phyloP scores from a whole-genome alignment of 92 coral and sea anemone genomes.

The Pocillopora meandrina region DNA sequence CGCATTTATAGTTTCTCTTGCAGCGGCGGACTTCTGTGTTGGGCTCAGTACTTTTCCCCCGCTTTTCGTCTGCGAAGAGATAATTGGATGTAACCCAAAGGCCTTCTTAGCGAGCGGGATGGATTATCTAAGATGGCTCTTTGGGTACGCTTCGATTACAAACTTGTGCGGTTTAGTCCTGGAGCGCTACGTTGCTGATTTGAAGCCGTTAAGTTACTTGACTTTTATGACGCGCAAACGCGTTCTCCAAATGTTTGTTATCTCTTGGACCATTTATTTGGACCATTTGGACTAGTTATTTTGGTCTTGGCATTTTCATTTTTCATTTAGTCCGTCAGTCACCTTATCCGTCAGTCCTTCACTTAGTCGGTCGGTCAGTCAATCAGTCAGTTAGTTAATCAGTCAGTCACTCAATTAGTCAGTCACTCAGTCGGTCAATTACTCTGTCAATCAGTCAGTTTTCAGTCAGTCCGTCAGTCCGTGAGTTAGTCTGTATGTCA shows the following conservation, averaged over 20 bases:
- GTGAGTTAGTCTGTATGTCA: too few species aligned
- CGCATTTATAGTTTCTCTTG: slow-evolving; percentile 6
- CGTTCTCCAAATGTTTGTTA: background rate
- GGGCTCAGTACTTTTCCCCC: background rate
- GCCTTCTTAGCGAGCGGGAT: background rate
- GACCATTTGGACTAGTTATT: too few species aligned
- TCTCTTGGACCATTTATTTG: background rate
- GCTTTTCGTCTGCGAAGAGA: background rate
- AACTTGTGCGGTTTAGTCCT: slow-evolving; percentile 7
- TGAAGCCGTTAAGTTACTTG: slow-evolving; percentile 8
- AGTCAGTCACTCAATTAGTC: too few species aligned
- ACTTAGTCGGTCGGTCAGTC: too few species aligned
- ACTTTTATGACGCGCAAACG: background rate
- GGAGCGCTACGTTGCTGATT: slow-evolving; percentile 12
- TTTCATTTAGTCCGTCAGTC: too few species aligned
- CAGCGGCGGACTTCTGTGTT: slow-evolving; percentile 12
- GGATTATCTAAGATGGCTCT: background rate
- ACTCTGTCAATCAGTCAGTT: too few species aligned
- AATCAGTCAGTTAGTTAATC: too few species aligned
- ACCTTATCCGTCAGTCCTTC: too few species aligned
- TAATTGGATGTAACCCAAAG: background rate
- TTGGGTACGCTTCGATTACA: background rate
- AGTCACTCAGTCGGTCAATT: too few species aligned
- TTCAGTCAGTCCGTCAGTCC: too few species aligned
- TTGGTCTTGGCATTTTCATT: background rate